Evolutionary conservation across 1,140 invertebrate species (phyloP).

Genomic region (Drosophila repleta): DNA sequence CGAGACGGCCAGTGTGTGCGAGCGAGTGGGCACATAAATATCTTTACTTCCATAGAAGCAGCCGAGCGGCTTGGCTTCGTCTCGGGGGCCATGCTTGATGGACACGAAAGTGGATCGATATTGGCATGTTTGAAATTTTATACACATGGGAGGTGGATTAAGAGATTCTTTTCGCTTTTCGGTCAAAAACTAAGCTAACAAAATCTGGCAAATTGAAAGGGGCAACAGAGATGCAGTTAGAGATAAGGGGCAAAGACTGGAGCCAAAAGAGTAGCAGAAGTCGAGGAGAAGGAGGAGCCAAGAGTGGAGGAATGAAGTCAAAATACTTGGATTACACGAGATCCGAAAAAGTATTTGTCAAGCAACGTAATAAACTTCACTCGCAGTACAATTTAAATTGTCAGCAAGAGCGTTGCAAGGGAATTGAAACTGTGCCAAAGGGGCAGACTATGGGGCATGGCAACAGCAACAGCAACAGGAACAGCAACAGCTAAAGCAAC

Average conservation of each 20-base stretch:
- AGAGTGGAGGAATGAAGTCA: slow-evolving; percentile 20
- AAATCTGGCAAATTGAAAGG: slow-evolving; percentile 17
- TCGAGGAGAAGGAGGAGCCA: not conserved
- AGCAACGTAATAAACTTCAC: slow-evolving; percentile 16
- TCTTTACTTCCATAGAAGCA: slow-evolving; percentile 60
- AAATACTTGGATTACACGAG: slow-evolving; percentile 24
- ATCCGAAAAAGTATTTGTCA: slow-evolving; percentile 40
- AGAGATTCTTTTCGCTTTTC: slow-evolving; percentile 57
- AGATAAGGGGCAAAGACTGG: too few species aligned
- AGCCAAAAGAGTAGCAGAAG: not conserved
- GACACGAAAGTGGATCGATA: slow-evolving; percentile 76
- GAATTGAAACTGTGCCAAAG: slow-evolving; percentile 15
- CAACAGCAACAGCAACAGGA: not conserved
- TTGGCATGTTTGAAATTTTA: slow-evolving; percentile 81
- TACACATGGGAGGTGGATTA: slow-evolving; percentile 78
- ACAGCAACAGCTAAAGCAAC: not conserved
- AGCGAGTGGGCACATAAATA: slow-evolving; percentile 9
- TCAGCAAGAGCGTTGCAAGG: not conserved
- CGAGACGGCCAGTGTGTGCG: slow-evolving; percentile 2
- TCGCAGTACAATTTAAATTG: slow-evolving; percentile 11
- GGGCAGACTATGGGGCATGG: not conserved
- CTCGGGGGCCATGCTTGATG: slow-evolving; percentile 54
- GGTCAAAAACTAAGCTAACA: slow-evolving; percentile 43
- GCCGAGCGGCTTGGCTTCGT: slow-evolving; percentile 11
- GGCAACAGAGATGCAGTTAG: not conserved